A percentile compares a stretch with the other conserved stretches of the same genome.
phyloP scores from a whole-genome alignment of 1,140 invertebrate genomes.

The Hydropsyche tenuis region DNA sequence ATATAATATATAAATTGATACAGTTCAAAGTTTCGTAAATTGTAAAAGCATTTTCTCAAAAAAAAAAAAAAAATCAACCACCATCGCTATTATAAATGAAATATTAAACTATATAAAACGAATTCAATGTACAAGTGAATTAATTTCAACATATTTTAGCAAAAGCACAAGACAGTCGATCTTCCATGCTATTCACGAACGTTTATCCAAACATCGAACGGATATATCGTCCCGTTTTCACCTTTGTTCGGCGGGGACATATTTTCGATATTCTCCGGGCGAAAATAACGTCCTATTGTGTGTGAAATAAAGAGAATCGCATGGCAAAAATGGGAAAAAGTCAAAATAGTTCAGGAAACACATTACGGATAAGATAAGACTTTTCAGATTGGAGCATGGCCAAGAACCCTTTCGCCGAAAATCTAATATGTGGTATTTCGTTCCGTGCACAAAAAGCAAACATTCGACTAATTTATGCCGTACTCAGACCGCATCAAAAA shows the following conservation, averaged over 20 bases:
- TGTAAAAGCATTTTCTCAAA: no score
- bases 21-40: no score
- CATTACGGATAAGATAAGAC: constrained; percentile 16
- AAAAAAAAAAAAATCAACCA: no score
- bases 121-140: no score
- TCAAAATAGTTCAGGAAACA: constrained; percentile 20
- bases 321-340: constrained; percentile 8
- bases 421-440: constrained; percentile 25
- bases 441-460: background rate
- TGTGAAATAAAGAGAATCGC: background rate
- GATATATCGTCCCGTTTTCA: constrained; percentile 6
- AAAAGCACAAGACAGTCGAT: no score
- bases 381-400: constrained; percentile 14
- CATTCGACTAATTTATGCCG: constrained; percentile 22
- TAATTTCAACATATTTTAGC: no score
- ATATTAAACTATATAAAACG: no score
- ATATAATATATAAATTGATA: no score
- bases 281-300: constrained; percentile 8
- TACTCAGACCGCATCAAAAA: constrained; percentile 10
- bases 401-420: constrained; percentile 19
- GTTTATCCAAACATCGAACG: background rate
- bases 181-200: no score
- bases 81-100: no score
- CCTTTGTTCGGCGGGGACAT: background rate
- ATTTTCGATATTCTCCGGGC: constrained; percentile 10